Evolutionary conservation across 2,797 vertebrate genomes (phyloP), one percentile per base, ranked within the genome.

Genomic region (Graptemys geographica): DNA sequence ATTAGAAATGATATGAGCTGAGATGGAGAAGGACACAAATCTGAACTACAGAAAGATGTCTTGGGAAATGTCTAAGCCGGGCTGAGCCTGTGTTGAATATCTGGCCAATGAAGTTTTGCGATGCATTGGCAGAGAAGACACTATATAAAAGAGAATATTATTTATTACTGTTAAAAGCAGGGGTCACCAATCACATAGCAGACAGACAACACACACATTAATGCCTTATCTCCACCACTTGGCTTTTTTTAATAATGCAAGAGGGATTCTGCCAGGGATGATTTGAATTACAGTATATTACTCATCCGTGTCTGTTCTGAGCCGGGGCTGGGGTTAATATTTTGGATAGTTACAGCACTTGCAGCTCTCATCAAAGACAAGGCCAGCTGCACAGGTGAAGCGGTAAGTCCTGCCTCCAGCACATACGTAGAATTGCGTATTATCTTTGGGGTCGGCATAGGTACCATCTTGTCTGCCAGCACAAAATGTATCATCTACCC

Each of bases 271-370:
- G 69, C 82, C 44, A 47, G 16, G 47, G 47, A 12, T 12, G 4
- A 47, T 78, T 47, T 7, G 4, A 49, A 8, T 78, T 78, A 10
- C 74, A 16, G 11, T 27, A 49, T 49, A 7, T 53, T 55, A 65
- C 52, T 27, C n/a, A 23, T 3, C 53, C 15, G 23, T 81, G 21
- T 62, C 55, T 53, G 49, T n/a, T 83, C 55, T 31, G 76, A 62
- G 44, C 74, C 1, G 4, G 44, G 6, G 55, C 31, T n/a, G 51
- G 52, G 76, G 33, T 86, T 53, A 37, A 72, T 56, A 44, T 89
- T 76, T 95, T 90, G 96, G 93, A 87, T 81, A 95, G 37, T 90
- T 90, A n/a, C 94, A 95, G 44, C 94, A 96, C 4, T 53, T 89
- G 65, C 96, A 96, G 13, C 47, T 94, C 8, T 86, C 47, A 25